A percentile compares a stretch with the other conserved stretches of the same genome.
These are phyloP conservation scores for Odocoileus virginianus DNA, from an alignment of 2,113 vertebrate genomes.

Conservation along the genomic window DNA sequence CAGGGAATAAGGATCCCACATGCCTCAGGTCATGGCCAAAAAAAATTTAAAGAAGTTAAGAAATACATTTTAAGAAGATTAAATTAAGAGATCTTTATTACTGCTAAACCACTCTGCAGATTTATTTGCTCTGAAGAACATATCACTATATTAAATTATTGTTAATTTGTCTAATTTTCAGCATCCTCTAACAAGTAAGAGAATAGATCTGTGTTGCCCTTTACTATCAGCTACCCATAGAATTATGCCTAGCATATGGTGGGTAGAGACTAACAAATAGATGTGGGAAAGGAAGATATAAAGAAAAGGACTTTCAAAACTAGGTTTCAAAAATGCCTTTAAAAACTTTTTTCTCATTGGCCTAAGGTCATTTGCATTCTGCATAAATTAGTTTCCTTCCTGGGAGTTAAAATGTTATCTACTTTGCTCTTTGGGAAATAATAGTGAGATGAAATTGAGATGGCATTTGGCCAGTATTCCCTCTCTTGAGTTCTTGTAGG, in stretches of 20 bases:
- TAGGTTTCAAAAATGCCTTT: constrained; percentile 10
- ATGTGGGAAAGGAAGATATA: background rate
- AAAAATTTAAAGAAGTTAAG: background rate
- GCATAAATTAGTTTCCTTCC: constrained; percentile 61
- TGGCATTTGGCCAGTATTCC: constrained; percentile 55
- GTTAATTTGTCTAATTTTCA: background rate
- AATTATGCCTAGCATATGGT: background rate
- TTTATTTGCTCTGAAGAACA: background rate
- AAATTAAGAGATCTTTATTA: background rate
- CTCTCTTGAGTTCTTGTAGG: constrained; percentile 27
- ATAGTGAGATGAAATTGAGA: constrained; percentile 60
- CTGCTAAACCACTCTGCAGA: background rate
- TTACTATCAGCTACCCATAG: background rate
- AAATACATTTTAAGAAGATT: background rate
- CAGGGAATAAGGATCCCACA: background rate
- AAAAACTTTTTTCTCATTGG: constrained; percentile 6
- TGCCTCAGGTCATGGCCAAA: background rate
- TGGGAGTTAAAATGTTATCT: constrained; percentile 60
- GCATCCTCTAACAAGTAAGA: background rate
- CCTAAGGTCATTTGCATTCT: constrained; percentile 56
- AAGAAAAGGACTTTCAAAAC: background rate
- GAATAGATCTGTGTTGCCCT: background rate
- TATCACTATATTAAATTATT: background rate
- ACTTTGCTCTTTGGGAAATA: constrained; percentile 62
- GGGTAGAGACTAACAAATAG: background rate